Percentiles rank a stretch among this genome's conserved stretches.
These are phyloP conservation scores for Drosophila barbarae DNA, from an alignment of 2,888 invertebrate species.

Conservation along the genomic window DNA sequence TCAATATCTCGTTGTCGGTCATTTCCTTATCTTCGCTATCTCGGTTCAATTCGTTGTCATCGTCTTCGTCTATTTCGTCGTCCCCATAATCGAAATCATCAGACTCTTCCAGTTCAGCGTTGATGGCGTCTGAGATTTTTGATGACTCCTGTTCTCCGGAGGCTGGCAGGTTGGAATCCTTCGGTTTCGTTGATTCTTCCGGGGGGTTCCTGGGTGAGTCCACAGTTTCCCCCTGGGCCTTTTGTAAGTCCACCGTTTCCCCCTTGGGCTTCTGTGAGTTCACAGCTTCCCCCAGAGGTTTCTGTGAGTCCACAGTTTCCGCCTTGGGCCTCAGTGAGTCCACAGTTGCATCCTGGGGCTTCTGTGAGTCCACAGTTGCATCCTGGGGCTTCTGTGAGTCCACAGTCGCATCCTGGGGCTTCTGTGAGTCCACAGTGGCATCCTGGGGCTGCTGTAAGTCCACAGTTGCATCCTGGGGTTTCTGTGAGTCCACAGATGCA, in stretches of 20 bases:
- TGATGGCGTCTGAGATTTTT: conserved; percentile 12
- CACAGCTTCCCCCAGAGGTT: conserved; percentile 14
- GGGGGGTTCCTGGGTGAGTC: conserved; percentile 3
- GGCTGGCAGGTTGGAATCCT: background rate
- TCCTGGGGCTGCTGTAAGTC: conserved; percentile 10
- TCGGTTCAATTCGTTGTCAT: conserved; percentile 52
- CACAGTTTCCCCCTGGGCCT: background rate
- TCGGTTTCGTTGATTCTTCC: background rate
- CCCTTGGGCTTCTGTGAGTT: conserved; percentile 7
- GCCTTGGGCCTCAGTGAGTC: conserved; percentile 8
- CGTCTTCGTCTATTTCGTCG: conserved; percentile 56
- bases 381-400: conserved; percentile 5
- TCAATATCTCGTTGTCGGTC: conserved; percentile 6
- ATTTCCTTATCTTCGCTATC: conserved; percentile 44
- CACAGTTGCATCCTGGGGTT: conserved; percentile 14
- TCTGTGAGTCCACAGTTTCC: conserved; percentile 1
- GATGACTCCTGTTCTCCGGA: background rate
- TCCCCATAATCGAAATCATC: conserved; percentile 60
- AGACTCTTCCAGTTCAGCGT: conserved; percentile 23
- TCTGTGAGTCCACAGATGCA: conserved; percentile 5
- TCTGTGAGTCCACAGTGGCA: conserved; percentile 5
- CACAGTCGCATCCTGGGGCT: conserved; percentile 12
- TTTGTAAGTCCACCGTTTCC: conserved; percentile 5
- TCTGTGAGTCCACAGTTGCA: background rate
- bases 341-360: conserved; percentile 14